Conservation (phyloP, 2,113 vertebrate genomes). For the Diphyllodes magnificus region DNA sequence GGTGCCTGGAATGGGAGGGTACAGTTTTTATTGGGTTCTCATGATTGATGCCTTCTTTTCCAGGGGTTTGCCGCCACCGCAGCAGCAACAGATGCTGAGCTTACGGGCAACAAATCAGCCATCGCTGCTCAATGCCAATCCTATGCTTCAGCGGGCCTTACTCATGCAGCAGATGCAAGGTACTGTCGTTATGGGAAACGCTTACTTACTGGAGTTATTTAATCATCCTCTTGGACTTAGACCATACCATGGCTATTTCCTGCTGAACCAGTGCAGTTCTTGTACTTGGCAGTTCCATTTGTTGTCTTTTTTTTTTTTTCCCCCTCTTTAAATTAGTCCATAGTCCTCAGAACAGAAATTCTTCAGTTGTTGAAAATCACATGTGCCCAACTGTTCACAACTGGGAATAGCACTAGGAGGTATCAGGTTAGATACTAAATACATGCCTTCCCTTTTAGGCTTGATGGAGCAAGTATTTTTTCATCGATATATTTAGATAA, state of each 20-base stretch:
- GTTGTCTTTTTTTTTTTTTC: not conserved
- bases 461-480: not conserved
- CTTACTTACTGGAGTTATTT: constrained; percentile 18
- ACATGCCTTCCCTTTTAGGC: not conserved
- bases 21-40: not conserved
- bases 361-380: not conserved
- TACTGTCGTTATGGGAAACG: constrained; percentile 61
- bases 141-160: constrained; percentile 89
- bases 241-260: not conserved
- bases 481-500: not conserved
- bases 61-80: constrained; percentile 71
- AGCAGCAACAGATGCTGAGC: constrained; percentile 85
- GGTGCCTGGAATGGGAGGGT: not conserved
- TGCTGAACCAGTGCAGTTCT: not conserved
- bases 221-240: not conserved
- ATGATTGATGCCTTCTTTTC: constrained; percentile 16
- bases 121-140: constrained; percentile 84
- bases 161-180: constrained; percentile 97
- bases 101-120: constrained; percentile 80
- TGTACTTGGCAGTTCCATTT: not conserved
- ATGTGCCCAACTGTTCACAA: not conserved
- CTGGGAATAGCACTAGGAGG: not conserved
- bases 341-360: not conserved
- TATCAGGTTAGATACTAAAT: not conserved
- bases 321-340: not conserved